These are phyloP conservation scores for Pseudochirops corinnae DNA, from an alignment of 2,797 vertebrate genomes.

Conservation along the genomic window DNA sequence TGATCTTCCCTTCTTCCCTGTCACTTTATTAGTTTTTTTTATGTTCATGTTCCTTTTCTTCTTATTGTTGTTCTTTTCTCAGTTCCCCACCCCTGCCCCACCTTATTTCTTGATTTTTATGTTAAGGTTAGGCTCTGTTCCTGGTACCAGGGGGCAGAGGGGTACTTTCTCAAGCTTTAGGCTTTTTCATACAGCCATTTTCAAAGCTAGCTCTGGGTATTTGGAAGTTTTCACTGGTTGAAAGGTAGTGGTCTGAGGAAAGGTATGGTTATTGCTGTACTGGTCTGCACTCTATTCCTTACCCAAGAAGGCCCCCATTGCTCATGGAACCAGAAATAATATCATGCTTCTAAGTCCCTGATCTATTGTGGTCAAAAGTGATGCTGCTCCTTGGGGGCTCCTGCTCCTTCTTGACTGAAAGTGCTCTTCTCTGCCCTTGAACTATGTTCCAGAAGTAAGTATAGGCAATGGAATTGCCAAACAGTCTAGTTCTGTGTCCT, in stretches of 20 bases:
- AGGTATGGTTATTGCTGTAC: background rate
- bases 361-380: background rate
- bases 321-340: background rate
- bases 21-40: background rate
- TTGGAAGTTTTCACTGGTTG: background rate
- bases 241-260: background rate
- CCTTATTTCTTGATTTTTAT: background rate
- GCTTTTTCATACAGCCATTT: background rate
- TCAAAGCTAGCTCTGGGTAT: background rate
- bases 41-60: background rate
- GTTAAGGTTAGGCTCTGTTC: background rate
- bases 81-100: background rate
- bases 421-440: background rate
- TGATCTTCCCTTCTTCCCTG: background rate
- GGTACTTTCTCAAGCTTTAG: background rate
- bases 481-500: background rate
- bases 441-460: background rate
- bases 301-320: background rate
- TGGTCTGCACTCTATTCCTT: background rate
- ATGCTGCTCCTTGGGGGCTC: background rate
- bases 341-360: background rate
- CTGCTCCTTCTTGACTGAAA: background rate
- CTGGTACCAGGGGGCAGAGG: background rate
- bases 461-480: background rate
- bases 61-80: background rate